A percentile compares a stretch with the other conserved stretches of the same genome.
Conservation (phyloP, 2,113 vertebrate genomes). For the Panthera tigris region DNA sequence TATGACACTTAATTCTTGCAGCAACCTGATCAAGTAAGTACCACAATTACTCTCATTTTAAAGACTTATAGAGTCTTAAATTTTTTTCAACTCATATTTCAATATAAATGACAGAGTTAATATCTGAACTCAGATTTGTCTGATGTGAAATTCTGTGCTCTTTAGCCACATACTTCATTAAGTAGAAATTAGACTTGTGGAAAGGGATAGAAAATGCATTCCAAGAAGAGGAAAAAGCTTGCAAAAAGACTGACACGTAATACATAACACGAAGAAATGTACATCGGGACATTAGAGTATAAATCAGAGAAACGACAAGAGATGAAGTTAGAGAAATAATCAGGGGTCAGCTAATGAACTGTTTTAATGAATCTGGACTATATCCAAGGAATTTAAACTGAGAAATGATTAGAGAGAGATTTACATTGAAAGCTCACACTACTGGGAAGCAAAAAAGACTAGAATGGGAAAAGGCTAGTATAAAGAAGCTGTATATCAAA, state of each 20-base stretch:
- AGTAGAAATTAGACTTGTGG: not conserved
- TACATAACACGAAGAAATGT: not conserved
- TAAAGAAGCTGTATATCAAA: not conserved
- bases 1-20: not conserved
- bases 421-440: not conserved
- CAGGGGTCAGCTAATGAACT: conserved; percentile 32
- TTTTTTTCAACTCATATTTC: not conserved
- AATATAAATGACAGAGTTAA: not conserved
- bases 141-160: not conserved
- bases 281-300: not conserved
- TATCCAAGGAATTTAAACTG: not conserved
- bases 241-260: not conserved
- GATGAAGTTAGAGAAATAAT: not conserved
- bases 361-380: conserved; percentile 44
- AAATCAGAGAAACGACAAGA: conserved; percentile 22
- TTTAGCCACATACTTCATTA: not conserved
- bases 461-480: not conserved
- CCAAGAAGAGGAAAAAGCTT: not conserved
- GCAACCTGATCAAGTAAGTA: not conserved
- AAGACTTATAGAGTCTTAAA: not conserved
- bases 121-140: not conserved
- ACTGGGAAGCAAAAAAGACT: not conserved
- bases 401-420: not conserved
- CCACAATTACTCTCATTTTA: not conserved
- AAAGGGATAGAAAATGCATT: not conserved